These are phyloP conservation scores for Sminthurides bifidus DNA, from an alignment of 1,140 invertebrate genomes.

Conservation along the genomic window DNA sequence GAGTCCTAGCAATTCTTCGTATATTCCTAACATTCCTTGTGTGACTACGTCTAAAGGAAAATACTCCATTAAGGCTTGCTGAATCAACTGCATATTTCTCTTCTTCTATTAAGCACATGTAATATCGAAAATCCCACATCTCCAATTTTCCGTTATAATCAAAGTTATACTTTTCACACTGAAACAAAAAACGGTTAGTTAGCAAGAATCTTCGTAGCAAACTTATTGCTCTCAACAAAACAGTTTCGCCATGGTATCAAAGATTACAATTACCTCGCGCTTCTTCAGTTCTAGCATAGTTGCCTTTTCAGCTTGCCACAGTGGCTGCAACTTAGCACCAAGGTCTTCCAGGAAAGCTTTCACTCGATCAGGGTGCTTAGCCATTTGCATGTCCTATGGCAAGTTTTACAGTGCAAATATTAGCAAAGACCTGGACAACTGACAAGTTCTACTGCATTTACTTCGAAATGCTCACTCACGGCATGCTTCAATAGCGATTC, in stretches of 20 bases:
- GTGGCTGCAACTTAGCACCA: constrained; percentile 39
- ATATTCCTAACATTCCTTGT: constrained; percentile 42
- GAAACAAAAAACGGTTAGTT: too few species aligned
- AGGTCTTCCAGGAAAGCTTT: constrained; percentile 40
- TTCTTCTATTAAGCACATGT: constrained; percentile 41
- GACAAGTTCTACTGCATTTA: too few species aligned
- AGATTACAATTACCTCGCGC: constrained; percentile 36
- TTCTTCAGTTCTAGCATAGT: constrained; percentile 42
- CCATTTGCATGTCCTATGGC: constrained; percentile 45
- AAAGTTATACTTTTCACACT: constrained; percentile 41
- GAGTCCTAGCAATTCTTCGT: constrained; percentile 43
- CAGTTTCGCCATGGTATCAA: background rate
- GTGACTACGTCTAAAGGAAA: constrained; percentile 44
- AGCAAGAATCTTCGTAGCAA: too few species aligned
- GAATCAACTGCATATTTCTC: constrained; percentile 43
- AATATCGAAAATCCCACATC: constrained; percentile 44
- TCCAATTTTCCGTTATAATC: constrained; percentile 40
- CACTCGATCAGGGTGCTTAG: constrained; percentile 42
- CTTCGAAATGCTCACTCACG: background rate
- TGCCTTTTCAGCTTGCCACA: constrained; percentile 40
- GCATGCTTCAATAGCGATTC: constrained; percentile 10
- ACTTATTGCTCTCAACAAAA: background rate
- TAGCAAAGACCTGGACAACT: too few species aligned
- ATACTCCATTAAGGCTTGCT: constrained; percentile 43
- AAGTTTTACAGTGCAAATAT: constrained; percentile 25